phyloP scores from a whole-genome alignment of 2,888 invertebrate genomes.

The Tridacna gigas region DNA sequence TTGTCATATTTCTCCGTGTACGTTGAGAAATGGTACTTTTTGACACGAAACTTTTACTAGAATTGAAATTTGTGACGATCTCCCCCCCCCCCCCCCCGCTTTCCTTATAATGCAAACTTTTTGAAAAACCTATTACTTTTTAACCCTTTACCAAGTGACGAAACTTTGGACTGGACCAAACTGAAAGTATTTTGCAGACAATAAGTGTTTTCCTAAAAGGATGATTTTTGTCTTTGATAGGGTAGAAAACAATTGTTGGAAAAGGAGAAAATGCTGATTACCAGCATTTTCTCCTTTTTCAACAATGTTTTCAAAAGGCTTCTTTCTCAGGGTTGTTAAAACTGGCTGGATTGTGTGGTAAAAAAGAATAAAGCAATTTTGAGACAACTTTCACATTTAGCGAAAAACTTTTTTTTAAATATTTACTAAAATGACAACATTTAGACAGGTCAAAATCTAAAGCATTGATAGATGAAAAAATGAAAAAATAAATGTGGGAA shows the following conservation, averaged over 20 bases:
- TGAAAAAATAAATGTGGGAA: too few relatives aligned
- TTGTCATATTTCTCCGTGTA: slow-evolving; percentile 18
- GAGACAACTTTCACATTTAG: too few relatives aligned
- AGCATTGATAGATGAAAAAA: too few relatives aligned
- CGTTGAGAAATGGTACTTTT: not conserved
- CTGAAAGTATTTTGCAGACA: not conserved
- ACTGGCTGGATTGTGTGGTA: too few relatives aligned
- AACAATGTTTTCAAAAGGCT: not conserved
- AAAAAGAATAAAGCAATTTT: too few relatives aligned
- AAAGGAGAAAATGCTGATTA: not conserved
- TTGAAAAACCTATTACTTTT: not conserved
- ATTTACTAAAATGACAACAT: too few relatives aligned
- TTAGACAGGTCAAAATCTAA: too few relatives aligned
- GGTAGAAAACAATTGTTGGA: not conserved
- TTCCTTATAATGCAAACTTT: too few relatives aligned
- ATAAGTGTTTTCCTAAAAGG: not conserved
- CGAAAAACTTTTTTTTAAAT: too few relatives aligned
- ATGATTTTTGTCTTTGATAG: not conserved
- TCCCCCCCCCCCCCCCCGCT: too few relatives aligned
- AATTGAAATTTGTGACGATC: not conserved
- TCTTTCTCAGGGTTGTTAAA: too few relatives aligned
- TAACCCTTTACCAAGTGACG: not conserved
- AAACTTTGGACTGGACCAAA: not conserved
- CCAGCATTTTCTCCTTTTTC: not conserved
- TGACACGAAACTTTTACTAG: slow-evolving; percentile 18